Base-by-base conservation (phyloP, 2,113 vertebrate genomes). In the Arenaria interpres region DNA sequence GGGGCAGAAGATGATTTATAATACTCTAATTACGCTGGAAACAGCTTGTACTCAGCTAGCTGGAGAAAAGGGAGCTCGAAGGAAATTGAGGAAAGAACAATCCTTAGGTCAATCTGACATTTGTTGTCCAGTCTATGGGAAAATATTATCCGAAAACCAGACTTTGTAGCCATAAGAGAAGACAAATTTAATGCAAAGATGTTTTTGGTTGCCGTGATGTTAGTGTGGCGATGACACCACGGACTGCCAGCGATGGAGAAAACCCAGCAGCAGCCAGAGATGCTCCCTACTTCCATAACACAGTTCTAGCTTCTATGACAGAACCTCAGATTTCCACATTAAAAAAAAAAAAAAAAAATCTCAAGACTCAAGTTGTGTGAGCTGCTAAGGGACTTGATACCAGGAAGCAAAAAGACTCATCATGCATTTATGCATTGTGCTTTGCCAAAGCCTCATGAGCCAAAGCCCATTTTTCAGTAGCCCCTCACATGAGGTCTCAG, bases 21-120 rank as follows among this genome's bases (percentile, higher is more conserved):
- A 50, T 37, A 0, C 57, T 2, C 91, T 67, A 28, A 93, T 95
- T 86, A 46, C 1, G 3, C 89, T 87, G 1, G 37, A 95, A 72
- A 97, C 93, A 96, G 12, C 86, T 78, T 78, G 95, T 96, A 93
- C 95, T 91, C 90, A 6, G 59, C 72, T 71, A 19, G 6, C 27
- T 46, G 80, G 80, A 48, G 91, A 17, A 63, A 66, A 95, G 63
- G 75, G 60, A 96, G 62, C 93, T 79, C 2, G 3, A 33, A 50
- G 68, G 66, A 93, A 56, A 59, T 1, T 4, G 50, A 83, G 88
- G 86, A 69, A 86, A 66, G 72, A 96, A 87, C 76, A 89, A 9
- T 28, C 68, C 80, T 84, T 18, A 63, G 96, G 96, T 96, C 94
- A 96, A 74, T 77, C 80, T 96, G 96, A 96, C 96, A 95, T 96